phyloP scores from a whole-genome alignment of 2,888 invertebrate genomes.

The Meteorus colon region DNA sequence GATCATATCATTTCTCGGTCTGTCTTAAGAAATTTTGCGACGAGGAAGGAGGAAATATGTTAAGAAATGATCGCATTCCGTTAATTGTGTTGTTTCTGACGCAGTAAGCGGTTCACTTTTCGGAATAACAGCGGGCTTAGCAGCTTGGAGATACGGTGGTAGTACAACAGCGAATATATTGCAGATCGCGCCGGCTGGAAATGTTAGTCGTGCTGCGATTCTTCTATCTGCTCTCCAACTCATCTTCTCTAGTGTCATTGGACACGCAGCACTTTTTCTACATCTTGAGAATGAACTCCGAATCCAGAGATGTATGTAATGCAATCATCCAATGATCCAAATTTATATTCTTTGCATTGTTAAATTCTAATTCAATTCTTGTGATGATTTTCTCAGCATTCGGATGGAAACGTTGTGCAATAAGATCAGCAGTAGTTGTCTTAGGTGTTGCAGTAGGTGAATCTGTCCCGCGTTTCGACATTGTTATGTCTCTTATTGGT shows the following conservation, averaged over 20 bases:
- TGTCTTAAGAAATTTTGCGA: conserved; percentile 53
- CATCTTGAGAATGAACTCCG: conserved; percentile 86
- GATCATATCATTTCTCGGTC: conserved; percentile 81
- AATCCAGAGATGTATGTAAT: conserved; percentile 81
- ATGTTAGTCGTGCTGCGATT: conserved; percentile 80
- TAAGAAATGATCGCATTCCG: neutral
- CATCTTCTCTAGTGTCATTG: conserved; percentile 84
- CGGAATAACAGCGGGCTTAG: conserved; percentile 78
- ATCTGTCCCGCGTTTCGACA: conserved; percentile 88
- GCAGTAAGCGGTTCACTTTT: conserved; percentile 79
- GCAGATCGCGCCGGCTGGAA: conserved; percentile 79
- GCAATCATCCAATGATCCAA: neutral
- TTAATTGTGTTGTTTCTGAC: conserved; percentile 46
- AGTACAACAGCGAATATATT: conserved; percentile 80
- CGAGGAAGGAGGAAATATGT: neutral
- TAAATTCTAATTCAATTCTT: no score
- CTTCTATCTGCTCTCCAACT: conserved; percentile 85
- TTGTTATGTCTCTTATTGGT: conserved; percentile 90
- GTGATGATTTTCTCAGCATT: conserved; percentile 78
- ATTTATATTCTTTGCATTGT: neutral
- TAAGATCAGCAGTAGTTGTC: conserved; percentile 82
- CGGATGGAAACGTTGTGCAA: conserved; percentile 81
- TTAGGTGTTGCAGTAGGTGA: conserved; percentile 86
- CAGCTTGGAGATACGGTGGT: conserved; percentile 80
- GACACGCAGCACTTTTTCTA: conserved; percentile 87